Evolutionary conservation across 2,113 vertebrate genomes (phyloP).

Genomic region (Oreochromis tanganicae): DNA sequence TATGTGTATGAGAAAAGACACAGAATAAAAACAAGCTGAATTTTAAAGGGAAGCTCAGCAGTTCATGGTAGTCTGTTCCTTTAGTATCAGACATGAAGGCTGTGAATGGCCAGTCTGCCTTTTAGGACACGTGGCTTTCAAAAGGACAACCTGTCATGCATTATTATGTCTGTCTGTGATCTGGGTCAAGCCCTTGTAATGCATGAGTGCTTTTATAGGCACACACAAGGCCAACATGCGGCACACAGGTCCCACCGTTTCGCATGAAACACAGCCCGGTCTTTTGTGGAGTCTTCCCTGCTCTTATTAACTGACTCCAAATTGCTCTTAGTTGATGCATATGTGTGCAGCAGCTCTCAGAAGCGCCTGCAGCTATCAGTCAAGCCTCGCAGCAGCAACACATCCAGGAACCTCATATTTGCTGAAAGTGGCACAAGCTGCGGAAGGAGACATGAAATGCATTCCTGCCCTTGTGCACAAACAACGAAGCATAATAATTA

Average conservation of each 20-base stretch:
- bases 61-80: not conserved
- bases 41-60: not conserved
- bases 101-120: constrained; percentile 47
- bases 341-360: not conserved
- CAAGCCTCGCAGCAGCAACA: not conserved
- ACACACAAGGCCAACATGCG: not conserved
- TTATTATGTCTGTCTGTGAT: constrained; percentile 67
- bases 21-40: not conserved
- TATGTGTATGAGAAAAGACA: not conserved
- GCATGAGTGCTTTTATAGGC: constrained; percentile 55
- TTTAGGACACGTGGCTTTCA: constrained; percentile 59
- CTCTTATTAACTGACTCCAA: constrained; percentile 31
- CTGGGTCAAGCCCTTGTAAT: constrained; percentile 66
- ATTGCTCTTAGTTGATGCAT: constrained; percentile 9
- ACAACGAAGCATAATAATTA: constrained; percentile 34
- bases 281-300: constrained; percentile 23
- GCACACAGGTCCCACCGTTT: constrained; percentile 13
- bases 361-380: constrained; percentile 8
- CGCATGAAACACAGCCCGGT: constrained; percentile 38
- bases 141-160: constrained; percentile 69
- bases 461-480: constrained; percentile 20
- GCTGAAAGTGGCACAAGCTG: constrained; percentile 23
- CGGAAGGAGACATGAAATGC: constrained; percentile 23
- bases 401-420: not conserved
- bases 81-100: constrained; percentile 20